Conservation (phyloP, 2,888 invertebrate genomes). For the Masnerella sp. region DNA sequence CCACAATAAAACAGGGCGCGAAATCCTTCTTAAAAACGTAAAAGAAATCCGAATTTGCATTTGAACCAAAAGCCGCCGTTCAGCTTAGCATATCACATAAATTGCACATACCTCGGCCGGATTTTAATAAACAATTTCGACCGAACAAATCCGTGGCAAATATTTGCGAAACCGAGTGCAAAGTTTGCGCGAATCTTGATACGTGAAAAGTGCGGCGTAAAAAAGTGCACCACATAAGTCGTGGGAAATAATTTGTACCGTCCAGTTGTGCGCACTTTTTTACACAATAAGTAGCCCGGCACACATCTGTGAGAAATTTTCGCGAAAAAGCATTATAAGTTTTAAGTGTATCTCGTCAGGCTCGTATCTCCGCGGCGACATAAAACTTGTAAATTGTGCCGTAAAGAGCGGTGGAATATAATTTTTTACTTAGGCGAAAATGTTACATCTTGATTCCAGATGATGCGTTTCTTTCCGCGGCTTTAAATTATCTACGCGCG, state of each 20-base stretch:
- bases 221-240: slow-evolving; percentile 11
- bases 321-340: slow-evolving; percentile 30
- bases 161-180: no score
- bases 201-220: slow-evolving; percentile 2
- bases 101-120: neutral
- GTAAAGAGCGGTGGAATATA: slow-evolving; percentile 40
- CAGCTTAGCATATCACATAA: neutral
- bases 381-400: slow-evolving; percentile 49
- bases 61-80: no score
- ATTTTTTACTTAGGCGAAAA: slow-evolving; percentile 43
- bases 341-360: slow-evolving; percentile 28
- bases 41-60: no score
- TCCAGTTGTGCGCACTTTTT: slow-evolving; percentile 31
- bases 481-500: slow-evolving; percentile 29
- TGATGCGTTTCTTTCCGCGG: slow-evolving; percentile 29
- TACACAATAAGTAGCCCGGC: slow-evolving; percentile 23
- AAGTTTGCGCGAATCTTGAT: slow-evolving; percentile 3
- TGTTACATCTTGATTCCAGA: slow-evolving; percentile 57
- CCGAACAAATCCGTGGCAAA: no score
- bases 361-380: slow-evolving; percentile 16
- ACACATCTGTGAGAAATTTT: slow-evolving; percentile 43
- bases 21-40: no score
- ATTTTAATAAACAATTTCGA: no score
- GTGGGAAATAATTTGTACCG: slow-evolving; percentile 43
- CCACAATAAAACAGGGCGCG: no score